Conservation (phyloP, 2,113 vertebrate genomes). For the Hypocryptadius cinnamomeus region DNA sequence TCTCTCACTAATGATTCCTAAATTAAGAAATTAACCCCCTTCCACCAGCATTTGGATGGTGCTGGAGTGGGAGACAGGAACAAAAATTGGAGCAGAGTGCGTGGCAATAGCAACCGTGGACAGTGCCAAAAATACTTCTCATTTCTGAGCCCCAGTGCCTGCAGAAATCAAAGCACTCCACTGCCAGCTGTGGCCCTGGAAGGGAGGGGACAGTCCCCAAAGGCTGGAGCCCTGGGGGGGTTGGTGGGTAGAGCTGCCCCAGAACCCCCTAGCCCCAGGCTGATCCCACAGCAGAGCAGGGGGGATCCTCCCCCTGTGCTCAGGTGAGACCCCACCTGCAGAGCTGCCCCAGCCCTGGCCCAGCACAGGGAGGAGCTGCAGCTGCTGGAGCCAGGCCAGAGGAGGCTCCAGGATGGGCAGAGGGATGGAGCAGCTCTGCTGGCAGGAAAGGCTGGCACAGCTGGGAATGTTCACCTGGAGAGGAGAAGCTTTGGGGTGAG, state of each 20-base stretch:
- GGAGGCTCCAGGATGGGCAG: neutral
- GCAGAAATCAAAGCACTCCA: neutral
- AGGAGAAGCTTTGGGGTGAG: neutral
- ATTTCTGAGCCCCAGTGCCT: neutral
- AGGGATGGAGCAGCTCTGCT: neutral
- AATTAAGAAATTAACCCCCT: conserved; percentile 62
- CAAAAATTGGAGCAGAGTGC: conserved; percentile 22
- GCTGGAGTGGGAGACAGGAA: conserved; percentile 33
- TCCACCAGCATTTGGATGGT: conserved; percentile 32
- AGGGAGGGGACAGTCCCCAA: neutral
- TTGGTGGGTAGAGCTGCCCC: neutral
- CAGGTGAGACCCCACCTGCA: neutral
- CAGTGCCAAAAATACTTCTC: neutral
- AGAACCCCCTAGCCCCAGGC: neutral
- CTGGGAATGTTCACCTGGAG: neutral
- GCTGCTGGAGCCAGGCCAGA: neutral
- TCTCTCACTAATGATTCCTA: conserved; percentile 61
- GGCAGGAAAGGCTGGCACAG: neutral
- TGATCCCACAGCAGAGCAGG: neutral
- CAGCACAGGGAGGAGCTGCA: neutral
- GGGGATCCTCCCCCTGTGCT: neutral
- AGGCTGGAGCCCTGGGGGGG: neutral
- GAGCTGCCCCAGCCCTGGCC: neutral
- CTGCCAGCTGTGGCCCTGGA: neutral
- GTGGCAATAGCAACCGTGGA: neutral